These are phyloP conservation scores for Drosophila pallidifrons DNA, from an alignment of 1,140 invertebrate species.

Conservation along the genomic window DNA sequence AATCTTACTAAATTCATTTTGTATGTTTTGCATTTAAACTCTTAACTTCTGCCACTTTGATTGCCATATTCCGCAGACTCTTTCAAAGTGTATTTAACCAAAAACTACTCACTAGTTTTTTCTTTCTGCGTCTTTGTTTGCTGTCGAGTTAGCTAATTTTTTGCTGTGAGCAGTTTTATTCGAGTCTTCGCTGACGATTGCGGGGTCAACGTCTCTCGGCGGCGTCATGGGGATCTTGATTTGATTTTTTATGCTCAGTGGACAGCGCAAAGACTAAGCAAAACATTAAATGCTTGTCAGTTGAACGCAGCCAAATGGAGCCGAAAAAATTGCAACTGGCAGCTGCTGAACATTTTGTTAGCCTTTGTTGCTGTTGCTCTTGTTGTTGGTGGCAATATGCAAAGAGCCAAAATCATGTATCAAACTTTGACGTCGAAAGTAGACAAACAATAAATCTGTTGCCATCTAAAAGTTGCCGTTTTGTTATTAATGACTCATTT, in stretches of 20 bases:
- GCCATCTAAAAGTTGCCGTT: constrained; percentile 2
- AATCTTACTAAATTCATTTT: too few species aligned
- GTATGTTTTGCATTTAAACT: neutral
- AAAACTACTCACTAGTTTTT: neutral
- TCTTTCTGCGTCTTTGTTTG: constrained; percentile 12
- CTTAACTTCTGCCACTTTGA: neutral
- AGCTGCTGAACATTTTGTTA: constrained; percentile 37
- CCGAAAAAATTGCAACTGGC: constrained; percentile 70
- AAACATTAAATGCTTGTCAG: constrained; percentile 48
- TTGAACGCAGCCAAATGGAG: constrained; percentile 59
- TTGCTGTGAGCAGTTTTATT: constrained; percentile 23
- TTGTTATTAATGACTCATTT: constrained; percentile 66
- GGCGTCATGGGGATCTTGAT: constrained; percentile 33
- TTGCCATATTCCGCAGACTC: neutral
- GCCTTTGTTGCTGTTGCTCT: neutral
- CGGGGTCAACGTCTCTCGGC: constrained; percentile 13
- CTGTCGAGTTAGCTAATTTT: constrained; percentile 61
- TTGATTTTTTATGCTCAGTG: constrained; percentile 59
- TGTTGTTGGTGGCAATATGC: constrained; percentile 3
- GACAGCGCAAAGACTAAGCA: constrained; percentile 18
- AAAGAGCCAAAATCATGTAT: constrained; percentile 60
- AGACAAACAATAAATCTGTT: constrained; percentile 63
- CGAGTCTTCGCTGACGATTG: neutral
- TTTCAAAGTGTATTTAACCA: neutral
- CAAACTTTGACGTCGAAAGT: constrained; percentile 61